phyloP scores from a whole-genome alignment of 2,113 vertebrate genomes.

The Antechinus flavipes region DNA sequence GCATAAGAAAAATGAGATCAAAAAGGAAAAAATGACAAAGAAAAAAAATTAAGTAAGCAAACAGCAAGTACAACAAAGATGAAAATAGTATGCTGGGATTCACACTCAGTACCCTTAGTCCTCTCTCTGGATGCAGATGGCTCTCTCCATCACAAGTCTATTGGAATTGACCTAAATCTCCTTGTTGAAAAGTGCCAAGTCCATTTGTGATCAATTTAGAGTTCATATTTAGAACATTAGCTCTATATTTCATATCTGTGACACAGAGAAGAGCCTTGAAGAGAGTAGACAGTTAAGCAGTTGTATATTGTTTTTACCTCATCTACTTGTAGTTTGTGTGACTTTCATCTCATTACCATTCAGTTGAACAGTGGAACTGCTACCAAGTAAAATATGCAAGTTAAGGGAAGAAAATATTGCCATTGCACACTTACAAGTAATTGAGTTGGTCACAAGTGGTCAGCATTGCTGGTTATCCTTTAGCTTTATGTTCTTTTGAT shows the following conservation, averaged over 20 bases:
- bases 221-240: not conserved
- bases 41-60: no score
- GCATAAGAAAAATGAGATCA: no score
- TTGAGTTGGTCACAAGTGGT: conserved; percentile 52
- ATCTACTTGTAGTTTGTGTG: not conserved
- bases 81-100: no score
- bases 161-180: no score
- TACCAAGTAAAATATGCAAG: not conserved
- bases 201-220: not conserved
- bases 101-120: no score
- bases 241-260: not conserved
- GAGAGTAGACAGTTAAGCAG: not conserved
- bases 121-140: no score
- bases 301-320: not conserved
- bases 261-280: not conserved
- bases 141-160: no score
- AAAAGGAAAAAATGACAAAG: no score
- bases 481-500: conserved; percentile 39
- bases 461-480: conserved; percentile 45
- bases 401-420: not conserved
- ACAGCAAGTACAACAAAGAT: no score
- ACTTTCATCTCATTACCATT: not conserved
- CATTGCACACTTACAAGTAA: not conserved
- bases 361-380: not conserved
- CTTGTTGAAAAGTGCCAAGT: no score